Evolutionary conservation across 2,113 vertebrate species (phyloP).

Genomic region (Scartelaos histophorus): DNA sequence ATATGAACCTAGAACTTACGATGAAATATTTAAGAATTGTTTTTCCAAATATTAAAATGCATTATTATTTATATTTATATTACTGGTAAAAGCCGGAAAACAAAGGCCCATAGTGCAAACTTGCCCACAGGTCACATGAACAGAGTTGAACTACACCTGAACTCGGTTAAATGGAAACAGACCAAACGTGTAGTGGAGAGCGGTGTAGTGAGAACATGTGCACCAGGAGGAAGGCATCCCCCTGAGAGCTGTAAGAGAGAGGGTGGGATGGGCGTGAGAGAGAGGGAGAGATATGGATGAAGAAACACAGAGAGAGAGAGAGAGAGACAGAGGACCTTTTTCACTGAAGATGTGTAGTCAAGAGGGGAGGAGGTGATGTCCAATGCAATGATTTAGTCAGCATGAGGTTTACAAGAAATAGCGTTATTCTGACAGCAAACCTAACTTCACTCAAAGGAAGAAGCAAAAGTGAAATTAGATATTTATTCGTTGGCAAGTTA

Average conservation of each 20-base stretch:
- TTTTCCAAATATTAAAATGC: not conserved
- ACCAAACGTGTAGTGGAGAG: conserved; percentile 61
- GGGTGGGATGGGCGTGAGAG: not conserved
- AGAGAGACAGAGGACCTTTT: conserved; percentile 36
- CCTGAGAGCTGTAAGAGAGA: conserved; percentile 58
- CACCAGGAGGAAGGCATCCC: conserved; percentile 75
- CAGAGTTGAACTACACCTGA: conserved; percentile 75
- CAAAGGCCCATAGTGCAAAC: conserved; percentile 49
- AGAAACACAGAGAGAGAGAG: too few relatives aligned
- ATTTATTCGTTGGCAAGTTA: not conserved
- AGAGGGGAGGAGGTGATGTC: conserved; percentile 50
- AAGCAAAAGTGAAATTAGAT: not conserved
- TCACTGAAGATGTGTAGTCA: conserved; percentile 61
- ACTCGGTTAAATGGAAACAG: conserved; percentile 78
- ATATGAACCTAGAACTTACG: too few relatives aligned
- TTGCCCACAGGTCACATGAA: conserved; percentile 59
- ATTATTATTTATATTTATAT: not conserved
- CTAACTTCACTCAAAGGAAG: not conserved
- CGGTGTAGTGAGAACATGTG: conserved; percentile 32
- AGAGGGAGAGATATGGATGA: too few relatives aligned
- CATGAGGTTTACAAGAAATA: conserved; percentile 36
- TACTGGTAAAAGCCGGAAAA: conserved; percentile 17
- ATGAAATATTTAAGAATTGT: not conserved
- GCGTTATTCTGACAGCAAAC: not conserved
- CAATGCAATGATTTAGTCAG: conserved; percentile 47